A percentile compares a stretch with the other conserved stretches of the same genome.
Evolutionary conservation across 2,113 vertebrate species (phyloP).

Genomic region (Aegotheles bennettii): DNA sequence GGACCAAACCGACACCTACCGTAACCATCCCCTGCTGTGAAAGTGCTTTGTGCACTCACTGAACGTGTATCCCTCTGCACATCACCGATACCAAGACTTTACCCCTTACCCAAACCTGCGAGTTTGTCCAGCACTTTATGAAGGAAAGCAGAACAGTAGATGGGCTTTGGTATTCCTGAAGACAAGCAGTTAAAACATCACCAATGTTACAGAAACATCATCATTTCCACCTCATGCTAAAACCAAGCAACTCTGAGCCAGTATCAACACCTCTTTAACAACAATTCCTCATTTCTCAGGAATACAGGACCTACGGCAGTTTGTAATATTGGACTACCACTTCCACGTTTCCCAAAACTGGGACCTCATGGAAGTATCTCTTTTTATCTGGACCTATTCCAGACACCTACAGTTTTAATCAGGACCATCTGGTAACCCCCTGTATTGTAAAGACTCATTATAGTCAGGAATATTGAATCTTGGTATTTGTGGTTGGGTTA

Average conservation of each 20-base stretch:
- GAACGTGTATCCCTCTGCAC: fast-evolving
- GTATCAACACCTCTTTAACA: not conserved
- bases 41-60: fast-evolving
- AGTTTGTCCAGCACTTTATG: not conserved
- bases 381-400: not conserved
- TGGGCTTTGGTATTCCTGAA: not conserved
- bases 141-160: not conserved
- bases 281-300: not conserved
- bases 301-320: not conserved
- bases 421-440: not conserved
- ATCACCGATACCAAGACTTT: not conserved
- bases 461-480: not conserved
- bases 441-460: not conserved
- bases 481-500: not conserved
- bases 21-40: not conserved
- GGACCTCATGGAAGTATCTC: not conserved
- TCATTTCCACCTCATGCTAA: not conserved
- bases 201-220: fast-evolving
- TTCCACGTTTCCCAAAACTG: not conserved
- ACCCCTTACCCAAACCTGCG: not conserved
- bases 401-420: not conserved
- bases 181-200: not conserved
- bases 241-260: not conserved
- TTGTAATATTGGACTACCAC: not conserved
- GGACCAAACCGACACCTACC: not conserved